Conservation (phyloP, 2,797 vertebrate genomes). For the Onychomys arenicola region DNA sequence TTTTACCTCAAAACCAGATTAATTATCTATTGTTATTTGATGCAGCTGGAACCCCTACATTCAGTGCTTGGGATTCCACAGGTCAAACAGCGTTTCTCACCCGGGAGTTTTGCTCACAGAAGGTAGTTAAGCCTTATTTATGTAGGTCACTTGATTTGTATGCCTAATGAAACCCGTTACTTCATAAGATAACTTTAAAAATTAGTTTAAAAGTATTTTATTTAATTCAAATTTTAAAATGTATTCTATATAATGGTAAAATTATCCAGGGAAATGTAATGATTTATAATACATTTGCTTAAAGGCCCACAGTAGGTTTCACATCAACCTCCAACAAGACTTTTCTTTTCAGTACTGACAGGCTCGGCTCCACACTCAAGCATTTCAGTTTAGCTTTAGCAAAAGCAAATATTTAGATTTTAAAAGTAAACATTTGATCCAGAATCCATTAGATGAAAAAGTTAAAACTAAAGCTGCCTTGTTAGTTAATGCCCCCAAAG, state of each 20-base stretch:
- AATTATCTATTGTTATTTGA: neutral
- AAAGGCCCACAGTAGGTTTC: conserved; percentile 18
- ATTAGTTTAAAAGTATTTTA: neutral
- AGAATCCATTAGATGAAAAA: conserved; percentile 66
- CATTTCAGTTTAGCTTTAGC: conserved; percentile 67
- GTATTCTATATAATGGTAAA: neutral
- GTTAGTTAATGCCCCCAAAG: conserved; percentile 9
- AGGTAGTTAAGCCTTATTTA: neutral
- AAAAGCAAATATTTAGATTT: conserved; percentile 76
- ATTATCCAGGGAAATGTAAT: neutral
- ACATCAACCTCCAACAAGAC: neutral
- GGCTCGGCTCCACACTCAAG: neutral
- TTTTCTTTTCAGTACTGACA: conserved; percentile 15
- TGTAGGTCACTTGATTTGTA: neutral
- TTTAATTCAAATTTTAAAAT: neutral
- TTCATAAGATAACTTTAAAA: neutral
- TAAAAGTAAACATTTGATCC: conserved; percentile 71
- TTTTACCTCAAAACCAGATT: conserved; percentile 48
- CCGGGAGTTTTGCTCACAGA: neutral
- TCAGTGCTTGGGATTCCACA: neutral
- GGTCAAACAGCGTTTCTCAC: neutral
- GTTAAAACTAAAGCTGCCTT: conserved; percentile 50
- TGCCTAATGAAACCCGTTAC: neutral
- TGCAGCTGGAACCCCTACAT: neutral
- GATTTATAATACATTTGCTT: neutral